Percentiles rank a stretch among this genome's conserved stretches.
phyloP scores from a whole-genome alignment of 2,888 invertebrate species.

The Crioceris asparagi region DNA sequence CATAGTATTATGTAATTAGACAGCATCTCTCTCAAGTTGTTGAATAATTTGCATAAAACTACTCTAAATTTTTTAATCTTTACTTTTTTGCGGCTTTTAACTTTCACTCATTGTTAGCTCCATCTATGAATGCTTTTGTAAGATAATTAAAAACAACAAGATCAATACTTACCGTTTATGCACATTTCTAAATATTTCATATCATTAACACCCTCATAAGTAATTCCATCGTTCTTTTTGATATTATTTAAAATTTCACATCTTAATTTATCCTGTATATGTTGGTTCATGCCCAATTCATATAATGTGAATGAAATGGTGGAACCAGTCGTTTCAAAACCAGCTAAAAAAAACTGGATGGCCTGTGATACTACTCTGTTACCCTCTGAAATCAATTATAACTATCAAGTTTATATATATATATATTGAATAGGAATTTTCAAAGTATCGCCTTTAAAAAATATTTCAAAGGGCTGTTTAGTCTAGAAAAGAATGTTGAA shows the following conservation, averaged over 20 bases:
- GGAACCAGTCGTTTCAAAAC: conserved; percentile 51
- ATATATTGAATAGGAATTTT: conserved; percentile 1
- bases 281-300: conserved; percentile 43
- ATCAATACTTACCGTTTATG: conserved; percentile 12
- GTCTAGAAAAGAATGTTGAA: too few species aligned
- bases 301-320: conserved; percentile 46
- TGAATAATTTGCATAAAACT: too few species aligned
- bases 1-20: too few species aligned
- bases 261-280: conserved; percentile 43
- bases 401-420: not conserved
- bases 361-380: conserved; percentile 15
- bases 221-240: conserved; percentile 34
- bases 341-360: conserved; percentile 44
- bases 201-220: conserved; percentile 43
- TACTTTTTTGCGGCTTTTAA: too few species aligned
- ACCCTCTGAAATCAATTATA: conserved; percentile 9
- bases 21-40: too few species aligned
- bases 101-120: too few species aligned
- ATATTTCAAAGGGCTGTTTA: too few species aligned
- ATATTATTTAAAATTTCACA: conserved; percentile 39
- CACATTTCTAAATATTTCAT: conserved; percentile 41
- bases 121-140: too few species aligned
- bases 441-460: too few species aligned
- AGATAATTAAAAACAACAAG: too few species aligned
- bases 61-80: too few species aligned